A percentile compares a stretch with the other conserved stretches of the same genome.
Conservation (phyloP, 2,113 vertebrate genomes). For the Noturus placidus region DNA sequence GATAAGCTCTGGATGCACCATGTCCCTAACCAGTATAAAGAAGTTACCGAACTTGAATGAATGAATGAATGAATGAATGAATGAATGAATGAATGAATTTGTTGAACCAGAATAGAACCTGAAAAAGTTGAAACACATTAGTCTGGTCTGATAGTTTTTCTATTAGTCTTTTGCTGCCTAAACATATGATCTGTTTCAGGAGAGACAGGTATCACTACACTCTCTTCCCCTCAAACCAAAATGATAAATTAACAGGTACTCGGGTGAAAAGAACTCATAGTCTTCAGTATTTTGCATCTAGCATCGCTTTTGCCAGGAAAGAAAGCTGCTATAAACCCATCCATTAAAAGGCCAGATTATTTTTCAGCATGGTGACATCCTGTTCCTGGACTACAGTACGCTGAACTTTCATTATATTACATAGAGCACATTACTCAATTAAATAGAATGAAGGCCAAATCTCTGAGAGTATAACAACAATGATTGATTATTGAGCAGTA, state of each 20-base stretch:
- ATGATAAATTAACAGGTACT: not conserved
- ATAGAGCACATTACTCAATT: not conserved
- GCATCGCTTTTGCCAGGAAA: not conserved
- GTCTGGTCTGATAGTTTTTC: not conserved
- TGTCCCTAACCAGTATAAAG: not conserved
- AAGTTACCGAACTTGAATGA: not conserved
- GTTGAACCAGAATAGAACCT: not conserved
- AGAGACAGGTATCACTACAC: not conserved
- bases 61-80: not conserved
- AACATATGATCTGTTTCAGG: slow-evolving; percentile 1
- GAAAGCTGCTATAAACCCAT: not conserved
- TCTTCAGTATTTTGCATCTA: not conserved
- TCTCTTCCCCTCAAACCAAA: not conserved
- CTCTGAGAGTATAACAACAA: not conserved
- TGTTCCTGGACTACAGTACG: not conserved
- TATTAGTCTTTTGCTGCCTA: not conserved
- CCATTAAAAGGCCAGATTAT: not conserved
- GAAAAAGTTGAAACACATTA: not conserved
- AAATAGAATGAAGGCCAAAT: not conserved
- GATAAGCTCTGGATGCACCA: no score
- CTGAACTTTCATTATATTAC: not conserved
- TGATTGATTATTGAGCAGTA: not conserved
- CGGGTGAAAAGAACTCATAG: not conserved
- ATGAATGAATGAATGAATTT: not conserved
- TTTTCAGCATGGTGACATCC: not conserved